Base-by-base conservation (phyloP, 2,113 vertebrate genomes). In the Empidonax traillii region DNA sequence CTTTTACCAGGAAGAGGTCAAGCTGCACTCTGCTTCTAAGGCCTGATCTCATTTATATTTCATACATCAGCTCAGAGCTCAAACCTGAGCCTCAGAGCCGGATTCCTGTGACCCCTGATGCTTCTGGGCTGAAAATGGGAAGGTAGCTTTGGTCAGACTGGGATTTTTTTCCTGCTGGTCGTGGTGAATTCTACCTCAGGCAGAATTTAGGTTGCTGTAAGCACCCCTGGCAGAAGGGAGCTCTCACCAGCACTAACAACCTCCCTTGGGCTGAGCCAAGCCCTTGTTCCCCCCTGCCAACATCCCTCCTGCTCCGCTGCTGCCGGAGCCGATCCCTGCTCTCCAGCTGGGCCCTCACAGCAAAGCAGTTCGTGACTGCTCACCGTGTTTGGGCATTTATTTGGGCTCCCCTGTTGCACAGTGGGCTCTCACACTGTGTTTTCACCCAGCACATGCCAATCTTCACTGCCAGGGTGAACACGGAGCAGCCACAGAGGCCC, bases 251-350 rank as follows among this genome's bases (percentile, higher is more conserved):
- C 33, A 4, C n/a, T 13, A 21, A 15, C 1, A 46, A 2, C 39
- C 53, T 75, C 4, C 18, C 14, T 27, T 41, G 23, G 30, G 14
- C 51, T 37, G 27, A 43, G 10, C 19, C 0, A 1, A 59, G 19
- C 14, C 24, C 2, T 1, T 5, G 9, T 20, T 13, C 49, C 80
- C 3, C 43, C 9, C 37, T 49, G 25, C 16, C 55, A 62, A 75
- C 71, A 67, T n/a, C 71, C 43, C 35, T 21, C 14, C 9, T 23
- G 12, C 31, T 55, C 33, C 9, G 1, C 6, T 7, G 33, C 68
- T 39, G 25, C 12, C 0, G 39, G 24, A 3, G 14, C 44, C 0
- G 0, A 33, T 9, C 33, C 12, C 41, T 63, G 39, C 35, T 55
- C 27, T 58, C 17, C 47, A 30, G 44, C 52, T 41, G 71, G 52